Evolutionary conservation across 2,113 vertebrate species (phyloP).

Genomic region (Pholis gunnellus): DNA sequence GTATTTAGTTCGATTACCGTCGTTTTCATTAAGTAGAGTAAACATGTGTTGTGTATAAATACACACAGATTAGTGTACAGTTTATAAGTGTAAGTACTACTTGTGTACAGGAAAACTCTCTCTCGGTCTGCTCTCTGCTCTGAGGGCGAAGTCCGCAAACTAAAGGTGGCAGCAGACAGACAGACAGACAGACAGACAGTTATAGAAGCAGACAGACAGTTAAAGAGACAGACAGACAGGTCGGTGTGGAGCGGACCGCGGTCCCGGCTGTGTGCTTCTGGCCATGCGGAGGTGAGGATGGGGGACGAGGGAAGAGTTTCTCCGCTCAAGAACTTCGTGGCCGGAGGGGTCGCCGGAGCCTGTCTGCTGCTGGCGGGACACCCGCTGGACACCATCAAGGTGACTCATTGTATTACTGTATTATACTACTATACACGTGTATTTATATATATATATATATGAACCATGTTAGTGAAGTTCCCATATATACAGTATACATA

Average conservation of each 20-base stretch:
- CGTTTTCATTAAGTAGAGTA: not conserved
- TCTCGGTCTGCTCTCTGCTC: not conserved
- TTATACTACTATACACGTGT: too few relatives aligned
- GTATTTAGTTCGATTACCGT: not conserved
- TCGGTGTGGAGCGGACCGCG: too few relatives aligned
- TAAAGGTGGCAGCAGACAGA: not conserved
- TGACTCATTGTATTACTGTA: constrained; percentile 36
- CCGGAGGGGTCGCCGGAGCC: constrained; percentile 78
- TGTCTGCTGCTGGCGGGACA: constrained; percentile 84
- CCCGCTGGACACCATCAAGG: constrained; percentile 87
- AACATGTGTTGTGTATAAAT: not conserved
- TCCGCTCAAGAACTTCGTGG: constrained; percentile 83
- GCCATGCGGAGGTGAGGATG: constrained; percentile 60
- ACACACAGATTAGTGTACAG: not conserved
- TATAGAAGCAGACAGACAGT: too few relatives aligned
- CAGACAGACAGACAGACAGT: not conserved
- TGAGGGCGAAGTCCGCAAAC: not conserved
- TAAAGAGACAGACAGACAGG: too few relatives aligned
- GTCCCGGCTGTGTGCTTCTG: too few relatives aligned
- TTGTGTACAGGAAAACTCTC: not conserved
- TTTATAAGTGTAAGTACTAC: not conserved
- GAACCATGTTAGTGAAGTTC: too few relatives aligned
- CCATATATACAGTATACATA: too few relatives aligned
- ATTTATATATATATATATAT: too few relatives aligned
- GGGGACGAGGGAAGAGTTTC: constrained; percentile 62